Percentiles rank a stretch among this genome's conserved stretches.
These are phyloP conservation scores for Leptopilina syphax DNA, from an alignment of 2,888 invertebrate genomes.

Conservation along the genomic window DNA sequence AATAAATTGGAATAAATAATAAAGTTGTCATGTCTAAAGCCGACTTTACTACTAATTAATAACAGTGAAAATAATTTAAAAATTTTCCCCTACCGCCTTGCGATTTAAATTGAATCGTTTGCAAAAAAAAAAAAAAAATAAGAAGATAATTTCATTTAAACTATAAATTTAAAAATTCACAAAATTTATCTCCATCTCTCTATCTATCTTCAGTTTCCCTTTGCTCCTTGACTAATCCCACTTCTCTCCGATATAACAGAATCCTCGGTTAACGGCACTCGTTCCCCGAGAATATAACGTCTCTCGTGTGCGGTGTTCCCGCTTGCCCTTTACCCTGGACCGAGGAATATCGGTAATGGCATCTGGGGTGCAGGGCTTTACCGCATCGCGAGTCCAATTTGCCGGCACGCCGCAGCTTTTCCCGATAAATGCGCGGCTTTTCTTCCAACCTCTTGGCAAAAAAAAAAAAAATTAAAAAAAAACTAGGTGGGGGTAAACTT, in stretches of 20 bases:
- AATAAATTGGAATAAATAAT: too few species aligned
- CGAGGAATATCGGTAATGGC: conserved; percentile 35
- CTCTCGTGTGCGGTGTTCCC: conserved; percentile 9
- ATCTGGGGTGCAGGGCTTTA: conserved; percentile 40
- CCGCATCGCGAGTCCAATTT: conserved; percentile 43
- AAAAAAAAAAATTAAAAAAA: background rate
- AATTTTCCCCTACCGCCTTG: too few species aligned
- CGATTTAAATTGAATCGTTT: too few species aligned
- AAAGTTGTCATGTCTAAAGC: too few species aligned
- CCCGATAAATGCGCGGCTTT: conserved; percentile 41
- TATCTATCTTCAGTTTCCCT: conserved; percentile 5
- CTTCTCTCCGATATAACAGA: conserved; percentile 5
- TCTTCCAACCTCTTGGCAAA: conserved; percentile 8
- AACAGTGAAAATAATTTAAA: too few species aligned
- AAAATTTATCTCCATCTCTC: background rate
- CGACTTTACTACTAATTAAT: too few species aligned
- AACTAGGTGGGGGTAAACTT: background rate
- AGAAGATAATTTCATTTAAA: too few species aligned
- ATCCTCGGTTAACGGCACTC: conserved; percentile 31
- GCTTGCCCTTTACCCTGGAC: conserved; percentile 33
- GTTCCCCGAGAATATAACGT: conserved; percentile 24
- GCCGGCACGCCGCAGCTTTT: conserved; percentile 45
- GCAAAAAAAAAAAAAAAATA: too few species aligned
- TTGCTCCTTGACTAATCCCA: conserved; percentile 30
- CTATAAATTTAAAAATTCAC: too few species aligned